phyloP scores from a whole-genome alignment of 2,888 invertebrate species.

The Limenitis camilla region DNA sequence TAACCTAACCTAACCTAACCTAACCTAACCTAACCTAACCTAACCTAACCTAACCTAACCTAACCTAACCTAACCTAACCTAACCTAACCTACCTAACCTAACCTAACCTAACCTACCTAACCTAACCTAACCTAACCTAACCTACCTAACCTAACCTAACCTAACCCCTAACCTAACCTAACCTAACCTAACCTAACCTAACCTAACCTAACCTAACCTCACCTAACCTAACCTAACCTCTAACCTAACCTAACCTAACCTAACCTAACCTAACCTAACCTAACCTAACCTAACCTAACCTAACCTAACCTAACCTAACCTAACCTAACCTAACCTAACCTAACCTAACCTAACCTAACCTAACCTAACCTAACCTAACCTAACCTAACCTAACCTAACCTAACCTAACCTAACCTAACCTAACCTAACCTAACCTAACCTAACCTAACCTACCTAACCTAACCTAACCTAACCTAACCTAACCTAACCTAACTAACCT shows the following conservation, averaged over 20 bases:
- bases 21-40: constrained; percentile 18
- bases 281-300: constrained; percentile 12
- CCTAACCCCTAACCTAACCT: constrained; percentile 1
- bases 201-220: constrained; percentile 17
- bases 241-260: constrained; percentile 1
- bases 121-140: no score
- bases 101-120: no score
- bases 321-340: constrained; percentile 13
- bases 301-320: constrained; percentile 1
- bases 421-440: constrained; percentile 25
- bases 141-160: no score
- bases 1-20: constrained; percentile 21
- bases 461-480: constrained; percentile 30
- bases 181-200: constrained; percentile 8
- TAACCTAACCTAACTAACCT: constrained; percentile 30
- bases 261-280: constrained; percentile 1
- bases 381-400: constrained; percentile 26
- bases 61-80: constrained; percentile 5
- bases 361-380: constrained; percentile 24
- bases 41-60: constrained; percentile 1
- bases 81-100: no score
- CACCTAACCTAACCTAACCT: no score
- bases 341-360: constrained; percentile 21
- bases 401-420: constrained; percentile 30
- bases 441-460: no score